Percentiles rank a stretch among this genome's conserved stretches.
These are phyloP conservation scores for Tachina grossa DNA, from an alignment of 2,888 invertebrate species.

Conservation along the genomic window DNA sequence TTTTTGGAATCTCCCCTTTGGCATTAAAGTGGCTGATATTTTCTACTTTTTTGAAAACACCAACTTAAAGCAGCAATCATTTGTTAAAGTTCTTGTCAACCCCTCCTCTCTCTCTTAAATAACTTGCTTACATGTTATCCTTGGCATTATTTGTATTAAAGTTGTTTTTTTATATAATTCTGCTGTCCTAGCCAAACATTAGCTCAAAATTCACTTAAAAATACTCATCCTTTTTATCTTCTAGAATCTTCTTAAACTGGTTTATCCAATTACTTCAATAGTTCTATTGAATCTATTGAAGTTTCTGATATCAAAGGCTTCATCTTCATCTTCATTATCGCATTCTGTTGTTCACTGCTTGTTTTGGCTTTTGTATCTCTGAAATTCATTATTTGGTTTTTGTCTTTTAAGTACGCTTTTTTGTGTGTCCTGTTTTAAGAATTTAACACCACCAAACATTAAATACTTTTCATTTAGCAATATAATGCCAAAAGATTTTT, in stretches of 20 bases:
- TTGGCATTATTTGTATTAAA: constrained; percentile 38
- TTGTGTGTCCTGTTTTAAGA: constrained; percentile 42
- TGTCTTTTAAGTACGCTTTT: constrained; percentile 49
- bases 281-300: constrained; percentile 68
- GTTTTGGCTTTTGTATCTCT: constrained; percentile 52
- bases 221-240: constrained; percentile 56
- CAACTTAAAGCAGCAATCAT: constrained; percentile 49
- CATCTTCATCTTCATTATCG: constrained; percentile 69
- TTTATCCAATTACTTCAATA: constrained; percentile 71
- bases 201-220: constrained; percentile 64
- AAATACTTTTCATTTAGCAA: constrained; percentile 52
- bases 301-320: constrained; percentile 69
- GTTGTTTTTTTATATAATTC: not conserved
- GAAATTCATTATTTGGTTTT: constrained; percentile 66
- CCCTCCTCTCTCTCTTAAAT: not conserved
- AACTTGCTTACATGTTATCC: not conserved
- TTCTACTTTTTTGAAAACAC: constrained; percentile 7
- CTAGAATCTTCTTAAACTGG: constrained; percentile 46
- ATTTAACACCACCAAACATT: constrained; percentile 64
- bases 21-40: constrained; percentile 57
- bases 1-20: constrained; percentile 46
- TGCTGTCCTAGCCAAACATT: constrained; percentile 51
- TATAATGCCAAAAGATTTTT: constrained; percentile 38
- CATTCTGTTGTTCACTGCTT: constrained; percentile 45
- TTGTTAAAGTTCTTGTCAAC: not conserved